Evolutionary conservation across 2,888 invertebrate species (phyloP), one percentile per base, ranked within the genome.

Genomic region (Amblyjoppa fuscipennis): DNA sequence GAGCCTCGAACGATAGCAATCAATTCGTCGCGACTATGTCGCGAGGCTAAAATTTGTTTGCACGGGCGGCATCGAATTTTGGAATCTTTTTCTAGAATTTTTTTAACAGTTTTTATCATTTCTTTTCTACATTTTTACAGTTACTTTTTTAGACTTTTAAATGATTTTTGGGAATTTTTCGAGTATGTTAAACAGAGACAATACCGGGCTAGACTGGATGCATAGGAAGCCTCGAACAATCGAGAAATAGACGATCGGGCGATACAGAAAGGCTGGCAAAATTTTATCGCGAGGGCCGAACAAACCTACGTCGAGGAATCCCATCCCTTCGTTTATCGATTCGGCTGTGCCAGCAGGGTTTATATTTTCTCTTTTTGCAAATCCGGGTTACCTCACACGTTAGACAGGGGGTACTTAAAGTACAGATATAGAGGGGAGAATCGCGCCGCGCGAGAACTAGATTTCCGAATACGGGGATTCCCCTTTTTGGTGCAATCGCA

Each of bases 251-350:
- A 4, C 4, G 25, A 59, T 16, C 41, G 20, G 20, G 20, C 20
- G 2, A 53, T 16, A 53, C 20, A 7, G 53, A 16, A 53, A 13
- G 13, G 20, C 34, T 38, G 25, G 51, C 11, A 7, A 68, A 2
- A n/a, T 53, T 56, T 56, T 66, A 56, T 66, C 66, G 66, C 41
- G 11, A 38, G n/a, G 13, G 56, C 38, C 41, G 16, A 25, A 49
- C 51, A 68, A 68, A 77, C 20, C 20, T 31, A 51, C 28, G 70
- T 51, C 31, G 76, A 76, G 34, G 53, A 68, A 59, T 81, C 45
- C 13, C 75, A 51, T 49, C 69, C 61, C 75, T 28, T 49, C 13
- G 61, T 16, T 31, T 71, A 76, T 81, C 76, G 71, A 82, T 76
- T 64, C 38, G 70, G 56, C 64, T 31, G 68, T 45, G 11, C 20